These are phyloP conservation scores for Diadumene lineata DNA, from an alignment of 92 coral and sea anemone genomes.

Conservation along the genomic window DNA sequence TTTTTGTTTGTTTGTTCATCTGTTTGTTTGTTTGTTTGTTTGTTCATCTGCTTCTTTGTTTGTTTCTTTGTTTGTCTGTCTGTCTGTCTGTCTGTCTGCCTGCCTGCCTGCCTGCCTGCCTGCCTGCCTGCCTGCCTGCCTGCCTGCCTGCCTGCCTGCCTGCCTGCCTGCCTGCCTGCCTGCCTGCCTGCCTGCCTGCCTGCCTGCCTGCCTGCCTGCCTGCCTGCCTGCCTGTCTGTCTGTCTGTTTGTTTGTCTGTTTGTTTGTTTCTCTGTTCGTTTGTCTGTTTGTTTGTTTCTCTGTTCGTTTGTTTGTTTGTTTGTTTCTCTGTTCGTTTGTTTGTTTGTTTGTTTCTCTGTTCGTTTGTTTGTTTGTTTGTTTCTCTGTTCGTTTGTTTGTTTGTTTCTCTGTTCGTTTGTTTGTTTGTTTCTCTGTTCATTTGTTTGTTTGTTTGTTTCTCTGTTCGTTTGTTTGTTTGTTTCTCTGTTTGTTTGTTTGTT, in stretches of 20 bases:
- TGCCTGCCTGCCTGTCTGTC: constrained; percentile 1
- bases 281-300: background rate
- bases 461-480: background rate
- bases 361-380: background rate
- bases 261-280: background rate
- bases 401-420: background rate
- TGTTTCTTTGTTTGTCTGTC: no score
- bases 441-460: background rate
- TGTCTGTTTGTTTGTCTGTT: constrained; percentile 6
- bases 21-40: background rate
- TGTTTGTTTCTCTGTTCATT: background rate
- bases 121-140: no score
- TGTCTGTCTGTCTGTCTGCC: no score
- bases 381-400: background rate
- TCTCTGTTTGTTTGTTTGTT: background rate
- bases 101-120: no score
- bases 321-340: background rate
- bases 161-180: background rate
- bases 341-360: constrained; percentile 2
- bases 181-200: background rate
- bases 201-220: background rate
- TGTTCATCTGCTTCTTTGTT: no score
- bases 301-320: background rate
- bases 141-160: constrained; percentile 11
- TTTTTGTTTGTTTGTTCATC: background rate